phyloP scores from a whole-genome alignment of 2,888 invertebrate species.

The Apodemia duryi region DNA sequence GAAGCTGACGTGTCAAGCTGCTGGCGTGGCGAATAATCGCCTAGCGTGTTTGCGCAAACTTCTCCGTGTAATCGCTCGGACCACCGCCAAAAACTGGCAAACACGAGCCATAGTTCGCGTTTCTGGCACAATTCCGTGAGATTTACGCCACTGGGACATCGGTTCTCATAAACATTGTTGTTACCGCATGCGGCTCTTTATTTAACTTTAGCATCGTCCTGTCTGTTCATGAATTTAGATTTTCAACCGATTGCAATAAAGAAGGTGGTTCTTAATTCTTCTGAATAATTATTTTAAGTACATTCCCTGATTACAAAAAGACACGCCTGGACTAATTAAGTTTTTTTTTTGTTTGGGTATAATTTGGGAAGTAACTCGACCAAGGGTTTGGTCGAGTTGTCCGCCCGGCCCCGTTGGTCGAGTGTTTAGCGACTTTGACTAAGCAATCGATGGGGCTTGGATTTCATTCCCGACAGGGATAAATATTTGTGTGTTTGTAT shows the following conservation, averaged over 20 bases:
- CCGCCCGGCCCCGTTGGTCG: too few species aligned
- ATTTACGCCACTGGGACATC: conserved; percentile 66
- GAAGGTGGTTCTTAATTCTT: too few species aligned
- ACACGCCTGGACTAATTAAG: too few species aligned
- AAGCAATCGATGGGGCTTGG: too few species aligned
- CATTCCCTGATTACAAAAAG: too few species aligned
- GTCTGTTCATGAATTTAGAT: not conserved
- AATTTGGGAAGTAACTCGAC: too few species aligned
- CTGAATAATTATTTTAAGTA: too few species aligned
- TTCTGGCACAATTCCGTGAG: conserved; percentile 45
- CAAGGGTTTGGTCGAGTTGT: too few species aligned
- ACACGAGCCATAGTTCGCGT: conserved; percentile 37
- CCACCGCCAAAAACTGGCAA: conserved; percentile 47
- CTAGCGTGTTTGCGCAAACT: conserved; percentile 46
- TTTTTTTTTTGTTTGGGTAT: too few species aligned
- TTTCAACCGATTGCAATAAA: not conserved
- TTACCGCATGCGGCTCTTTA: conserved; percentile 18
- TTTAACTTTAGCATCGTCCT: conserved; percentile 1
- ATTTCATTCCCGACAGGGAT: too few species aligned
- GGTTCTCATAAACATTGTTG: conserved; percentile 68
- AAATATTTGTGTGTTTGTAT: too few species aligned
- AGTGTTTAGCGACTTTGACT: too few species aligned
- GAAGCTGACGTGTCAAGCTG: conserved; percentile 34
- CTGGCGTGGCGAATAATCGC: conserved; percentile 43
- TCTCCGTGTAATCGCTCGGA: conserved; percentile 40